These are phyloP conservation scores for Mya arenaria DNA, from an alignment of 1,140 invertebrate species.

Conservation along the genomic window DNA sequence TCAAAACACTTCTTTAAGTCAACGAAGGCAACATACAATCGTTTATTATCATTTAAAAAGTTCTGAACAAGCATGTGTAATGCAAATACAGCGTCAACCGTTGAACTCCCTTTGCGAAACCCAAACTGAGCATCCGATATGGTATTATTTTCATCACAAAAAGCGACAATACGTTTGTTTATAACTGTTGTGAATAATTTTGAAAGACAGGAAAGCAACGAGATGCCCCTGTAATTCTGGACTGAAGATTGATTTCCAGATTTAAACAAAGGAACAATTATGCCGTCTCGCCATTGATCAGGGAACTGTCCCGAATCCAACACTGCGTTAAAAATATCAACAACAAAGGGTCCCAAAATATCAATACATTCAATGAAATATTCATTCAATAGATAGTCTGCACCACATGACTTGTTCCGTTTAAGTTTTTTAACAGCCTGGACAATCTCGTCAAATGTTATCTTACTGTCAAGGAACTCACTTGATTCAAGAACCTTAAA, in stretches of 20 bases:
- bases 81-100: no score
- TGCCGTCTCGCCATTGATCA: background rate
- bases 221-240: conserved; percentile 28
- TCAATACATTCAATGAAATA: conserved; percentile 32
- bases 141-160: no score
- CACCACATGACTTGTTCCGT: background rate
- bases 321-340: conserved; percentile 16
- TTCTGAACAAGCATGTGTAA: conserved; percentile 46
- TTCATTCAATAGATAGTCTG: conserved; percentile 14
- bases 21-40: background rate
- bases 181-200: conserved; percentile 11
- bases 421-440: conserved; percentile 4
- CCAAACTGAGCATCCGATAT: no score
- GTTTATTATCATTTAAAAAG: conserved; percentile 39
- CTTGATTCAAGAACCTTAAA: background rate
- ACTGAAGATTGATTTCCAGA: background rate
- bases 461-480: background rate
- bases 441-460: conserved; percentile 2
- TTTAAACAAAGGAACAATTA: conserved; percentile 37
- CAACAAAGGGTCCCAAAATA: background rate
- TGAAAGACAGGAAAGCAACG: background rate
- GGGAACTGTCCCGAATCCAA: conserved; percentile 11
- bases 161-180: background rate
- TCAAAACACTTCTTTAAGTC: no score
- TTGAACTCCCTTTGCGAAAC: no score